phyloP scores from a whole-genome alignment of 2,797 vertebrate genomes.

The Denticeps clupeoides region DNA sequence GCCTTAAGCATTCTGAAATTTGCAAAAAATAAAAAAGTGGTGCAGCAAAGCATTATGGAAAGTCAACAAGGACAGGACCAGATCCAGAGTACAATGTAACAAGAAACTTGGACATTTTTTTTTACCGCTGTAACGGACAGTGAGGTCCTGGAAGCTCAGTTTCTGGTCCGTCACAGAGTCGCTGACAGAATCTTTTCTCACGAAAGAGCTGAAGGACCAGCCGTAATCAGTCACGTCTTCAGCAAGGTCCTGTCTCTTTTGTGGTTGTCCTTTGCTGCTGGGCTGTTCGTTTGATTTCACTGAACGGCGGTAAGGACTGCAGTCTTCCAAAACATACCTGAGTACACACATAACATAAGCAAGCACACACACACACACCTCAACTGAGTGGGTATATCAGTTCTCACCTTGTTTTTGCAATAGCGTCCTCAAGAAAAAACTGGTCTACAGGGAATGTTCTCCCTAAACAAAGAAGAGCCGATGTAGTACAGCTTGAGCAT shows the following conservation, averaged over 20 bases:
- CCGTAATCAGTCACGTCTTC: constrained; percentile 73
- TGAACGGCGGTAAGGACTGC: constrained; percentile 77
- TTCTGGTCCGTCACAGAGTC: constrained; percentile 85
- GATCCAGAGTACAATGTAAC: too few relatives aligned
- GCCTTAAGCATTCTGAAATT: too few relatives aligned
- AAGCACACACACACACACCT: neutral
- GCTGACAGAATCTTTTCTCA: constrained; percentile 59
- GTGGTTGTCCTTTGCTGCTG: constrained; percentile 38
- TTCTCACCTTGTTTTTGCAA: constrained; percentile 72
- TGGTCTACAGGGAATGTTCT: constrained; percentile 88
- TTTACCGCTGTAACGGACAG: constrained; percentile 74
- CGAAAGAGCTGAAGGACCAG: constrained; percentile 62
- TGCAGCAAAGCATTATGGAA: neutral
- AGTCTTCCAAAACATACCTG: constrained; percentile 83
- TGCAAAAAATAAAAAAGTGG: neutral
- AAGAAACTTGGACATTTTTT: too few relatives aligned
- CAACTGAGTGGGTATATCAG: neutral
- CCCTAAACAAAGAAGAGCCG: constrained; percentile 52
- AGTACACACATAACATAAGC: neutral
- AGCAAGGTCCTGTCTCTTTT: constrained; percentile 43
- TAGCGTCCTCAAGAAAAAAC: constrained; percentile 89
- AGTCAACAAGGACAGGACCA: too few relatives aligned
- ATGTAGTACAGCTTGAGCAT: too few relatives aligned
- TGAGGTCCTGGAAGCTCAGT: constrained; percentile 76
- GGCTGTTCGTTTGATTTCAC: constrained; percentile 54